Base-by-base conservation (phyloP, 2,797 vertebrate genomes). In the Lacerta bilineata region DNA sequence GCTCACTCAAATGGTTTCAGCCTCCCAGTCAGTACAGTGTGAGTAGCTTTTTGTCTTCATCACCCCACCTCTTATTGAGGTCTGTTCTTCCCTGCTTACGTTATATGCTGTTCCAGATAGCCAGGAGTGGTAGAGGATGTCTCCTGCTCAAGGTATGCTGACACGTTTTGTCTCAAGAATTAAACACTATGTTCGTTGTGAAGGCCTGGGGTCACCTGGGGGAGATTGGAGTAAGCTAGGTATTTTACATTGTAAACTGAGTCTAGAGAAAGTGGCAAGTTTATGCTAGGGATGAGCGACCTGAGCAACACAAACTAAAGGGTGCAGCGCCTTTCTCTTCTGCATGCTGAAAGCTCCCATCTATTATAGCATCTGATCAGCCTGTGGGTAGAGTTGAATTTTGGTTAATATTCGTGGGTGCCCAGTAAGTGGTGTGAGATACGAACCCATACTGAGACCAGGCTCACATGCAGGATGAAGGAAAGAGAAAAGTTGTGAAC, bases 1-100 rank as follows among this genome's bases (percentile, higher is more conserved):
- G n/a, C 46, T 50, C 39, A 64, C 59, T 85, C 46, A 74, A 88
- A 3, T 66, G 80, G 59, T 80, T 50, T 75, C 39, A 43, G 68
- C 41, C 39, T 64, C 59, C n/a, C 61, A 11, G 3, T 55, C 43
- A 39, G 10, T 55, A 29, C 66, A 80, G 25, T 39, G 66, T 61
- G 64, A 88, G 69, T 66, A 66, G 25, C 8, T 20, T 75, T 75
- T 25, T 33, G 11, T 3, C 29, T 29, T n/a, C 68, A 69, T 29
- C 68, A 69, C 3, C 29, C 7, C 2, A 10, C 20, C 11, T 23
- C 36, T 33, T 71, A 29, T 23, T 61, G 25, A 85, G 15, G 8
- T 27, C 17, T 33, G 2, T 27, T 33, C 29, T 72, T 55, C n/a
- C 13, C 11, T 33, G 39, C 17, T 50, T 71, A 36, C 4, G 1